Evolutionary conservation across 2,797 vertebrate species (phyloP).

Genomic region (Diglossa cyanea): DNA sequence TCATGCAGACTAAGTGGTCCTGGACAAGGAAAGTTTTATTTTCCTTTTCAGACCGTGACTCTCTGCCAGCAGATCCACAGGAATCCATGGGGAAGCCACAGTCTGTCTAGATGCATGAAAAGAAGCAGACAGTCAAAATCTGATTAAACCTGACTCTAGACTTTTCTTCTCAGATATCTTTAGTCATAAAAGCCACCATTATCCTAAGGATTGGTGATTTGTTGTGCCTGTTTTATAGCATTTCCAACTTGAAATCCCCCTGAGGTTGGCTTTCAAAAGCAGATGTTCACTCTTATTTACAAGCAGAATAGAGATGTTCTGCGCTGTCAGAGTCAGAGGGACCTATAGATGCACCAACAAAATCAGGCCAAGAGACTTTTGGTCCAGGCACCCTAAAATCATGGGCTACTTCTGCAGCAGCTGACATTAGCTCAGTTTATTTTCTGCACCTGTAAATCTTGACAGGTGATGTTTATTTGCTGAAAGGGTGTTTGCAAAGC

Average conservation of each 20-base stretch:
- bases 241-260: neutral
- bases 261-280: neutral
- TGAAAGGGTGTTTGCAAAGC: neutral
- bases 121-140: neutral
- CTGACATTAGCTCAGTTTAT: neutral
- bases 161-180: neutral
- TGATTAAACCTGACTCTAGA: neutral
- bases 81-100: neutral
- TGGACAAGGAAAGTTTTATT: neutral
- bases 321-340: rapidly evolving
- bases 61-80: neutral
- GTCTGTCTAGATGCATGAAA: neutral
- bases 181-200: neutral
- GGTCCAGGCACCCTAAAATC: neutral
- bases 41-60: neutral
- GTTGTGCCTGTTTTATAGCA: neutral
- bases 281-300: neutral
- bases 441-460: neutral
- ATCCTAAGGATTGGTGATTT: neutral
- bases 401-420: neutral
- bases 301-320: neutral
- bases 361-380: neutral
- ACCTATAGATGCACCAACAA: neutral
- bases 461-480: neutral
- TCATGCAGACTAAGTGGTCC: neutral